These are phyloP conservation scores for Apeira syringaria DNA, from an alignment of 2,888 invertebrate species.

Conservation along the genomic window DNA sequence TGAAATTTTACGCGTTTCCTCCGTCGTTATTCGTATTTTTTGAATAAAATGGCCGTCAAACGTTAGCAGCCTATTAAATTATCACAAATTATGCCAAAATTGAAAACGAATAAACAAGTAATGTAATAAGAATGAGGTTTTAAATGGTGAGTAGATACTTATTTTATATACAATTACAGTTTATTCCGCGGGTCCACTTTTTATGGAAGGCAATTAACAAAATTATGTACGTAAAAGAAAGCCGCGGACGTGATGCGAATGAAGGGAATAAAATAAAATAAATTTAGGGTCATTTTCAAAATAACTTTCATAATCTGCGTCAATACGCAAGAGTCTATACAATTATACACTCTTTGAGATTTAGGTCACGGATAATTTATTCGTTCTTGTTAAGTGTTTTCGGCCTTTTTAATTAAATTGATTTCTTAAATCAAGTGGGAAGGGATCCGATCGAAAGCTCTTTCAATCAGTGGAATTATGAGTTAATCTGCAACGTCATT, in stretches of 20 bases:
- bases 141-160: conserved; percentile 11
- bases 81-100: not conserved
- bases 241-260: conserved; percentile 58
- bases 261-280: conserved; percentile 57
- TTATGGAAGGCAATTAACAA: conserved; percentile 48
- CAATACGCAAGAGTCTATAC: too few relatives aligned
- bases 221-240: conserved; percentile 48
- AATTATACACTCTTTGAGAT: conserved; percentile 21
- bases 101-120: not conserved
- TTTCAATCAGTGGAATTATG: conserved; percentile 1
- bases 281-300: conserved; percentile 50
- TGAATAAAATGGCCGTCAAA: not conserved
- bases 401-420: conserved; percentile 22
- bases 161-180: conserved; percentile 38
- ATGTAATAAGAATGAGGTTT: not conserved
- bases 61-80: not conserved
- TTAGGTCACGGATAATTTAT: conserved; percentile 27
- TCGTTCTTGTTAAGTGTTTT: conserved; percentile 28
- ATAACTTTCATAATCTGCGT: conserved; percentile 42
- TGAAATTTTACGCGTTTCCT: conserved; percentile 1
- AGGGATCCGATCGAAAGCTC: conserved; percentile 8
- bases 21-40: not conserved
- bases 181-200: conserved; percentile 38
- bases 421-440: conserved; percentile 14
- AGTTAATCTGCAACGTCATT: conserved; percentile 1